Base-by-base conservation (phyloP, 2,797 vertebrate genomes). In the Tenualosa thibaudeaui region DNA sequence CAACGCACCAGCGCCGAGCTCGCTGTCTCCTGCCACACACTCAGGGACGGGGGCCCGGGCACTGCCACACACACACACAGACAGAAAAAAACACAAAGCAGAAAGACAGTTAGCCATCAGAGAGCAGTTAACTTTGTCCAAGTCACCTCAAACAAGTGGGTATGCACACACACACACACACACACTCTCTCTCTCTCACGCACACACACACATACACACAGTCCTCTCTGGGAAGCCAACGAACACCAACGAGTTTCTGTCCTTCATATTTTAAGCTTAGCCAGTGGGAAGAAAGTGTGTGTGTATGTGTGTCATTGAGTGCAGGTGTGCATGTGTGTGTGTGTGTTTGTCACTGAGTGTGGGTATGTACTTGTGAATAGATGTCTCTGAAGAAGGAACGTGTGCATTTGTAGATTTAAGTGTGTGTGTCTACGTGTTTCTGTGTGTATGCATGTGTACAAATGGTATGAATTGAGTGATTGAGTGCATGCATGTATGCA, bases 31-130 rank as follows among this genome's bases (percentile, higher is more conserved):
- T 96, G 97, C 91, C 92, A 95, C 93, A 99, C 96, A 10, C 96
- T 97, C 86, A 99, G 93, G 89, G 95, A 94, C 84, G 98, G 98
- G 62, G 94, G 96, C 86, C 97, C 97, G 88, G 97, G 97, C 90
- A 99, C 98, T 99, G 91, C 68, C 37, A 58, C 40, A 84, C 56
- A 86, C n/a, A 71, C 58, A 53, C 43, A 62, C 19, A 53, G 62
- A 82, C 82, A 68, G 51, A 88, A 2, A 82, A 88, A 81, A 8
- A 56, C 19, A 60, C 22, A 81, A 53, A 75, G 31, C 68, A 62
- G 75, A 87, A 17, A 81, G n/a, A 49, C 31, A 31, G 24, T 58
- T 12, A 84, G 68, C 15, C 68, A 75, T 75, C 31, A 75, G 68
- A 75, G 68, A 75, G 68, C 37, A 13, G 68, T 75, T 75, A 43